Evolutionary conservation across 92 coral and sea anemone species (phyloP), one percentile per base, ranked within the genome.

Genomic region (Pocillopora meandrina): DNA sequence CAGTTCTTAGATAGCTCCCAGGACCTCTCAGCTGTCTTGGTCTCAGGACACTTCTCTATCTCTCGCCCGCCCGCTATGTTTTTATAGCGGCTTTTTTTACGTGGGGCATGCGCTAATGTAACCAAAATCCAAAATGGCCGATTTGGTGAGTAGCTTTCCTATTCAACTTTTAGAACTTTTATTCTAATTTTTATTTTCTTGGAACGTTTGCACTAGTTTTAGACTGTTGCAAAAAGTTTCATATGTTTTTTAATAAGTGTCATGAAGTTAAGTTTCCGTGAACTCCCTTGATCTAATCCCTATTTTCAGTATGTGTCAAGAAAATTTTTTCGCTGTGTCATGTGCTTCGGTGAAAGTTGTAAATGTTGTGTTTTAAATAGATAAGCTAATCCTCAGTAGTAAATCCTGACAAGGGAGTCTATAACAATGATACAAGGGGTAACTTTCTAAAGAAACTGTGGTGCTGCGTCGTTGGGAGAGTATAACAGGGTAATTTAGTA

Each of bases 41-140:
- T 7, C 7, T 7, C 49, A 42, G 49, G 49, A 3, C 49, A 42
- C 7, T 7, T 42, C 49, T 42, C 49, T 42, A 42, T 42, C 7
- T 42, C 14, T 59, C 0, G 14, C 62, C 62, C 62, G 14, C 62
- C 62, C 62, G 78, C 65, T 10, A 7, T 52, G 61, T 34, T n/a
- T 4, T 60, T 18, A 13, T 47, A 18, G 86, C 80, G 73, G 65
- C 3, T 26, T 0, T 64, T 13, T 18, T 7, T 26, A 26, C 21
- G 0, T 0, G 0, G 56, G 12, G 78, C 72, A 89, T 59, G 90
- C 90, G 87, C 61, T 10, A 8, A 16, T 33, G 20, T 3, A 1
- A 4, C 42, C 78, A 66, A 12, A 55, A 65, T 57, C 60, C 86
- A 89, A 89, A 78, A 89, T 89, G 92, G 92, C 92, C 86, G 92